phyloP scores from a whole-genome alignment of 1,140 invertebrate genomes.

The Hylaeus volcanicus region DNA sequence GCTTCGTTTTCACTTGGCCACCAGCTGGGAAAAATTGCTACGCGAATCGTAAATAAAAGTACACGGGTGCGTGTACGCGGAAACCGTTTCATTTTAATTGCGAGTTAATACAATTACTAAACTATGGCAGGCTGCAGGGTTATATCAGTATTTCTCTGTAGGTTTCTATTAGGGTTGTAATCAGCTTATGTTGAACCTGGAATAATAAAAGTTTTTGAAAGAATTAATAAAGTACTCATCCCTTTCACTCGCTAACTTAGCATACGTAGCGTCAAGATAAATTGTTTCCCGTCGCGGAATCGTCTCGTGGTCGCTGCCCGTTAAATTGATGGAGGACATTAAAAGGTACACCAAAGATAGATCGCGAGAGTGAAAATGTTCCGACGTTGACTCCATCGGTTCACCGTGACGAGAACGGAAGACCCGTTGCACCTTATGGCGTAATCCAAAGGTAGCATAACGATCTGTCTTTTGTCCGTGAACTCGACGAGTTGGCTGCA shows the following conservation, averaged over 20 bases:
- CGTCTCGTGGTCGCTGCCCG: background rate
- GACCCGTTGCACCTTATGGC: constrained; percentile 18
- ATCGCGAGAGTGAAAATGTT: background rate
- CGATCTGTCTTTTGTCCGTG: constrained; percentile 54
- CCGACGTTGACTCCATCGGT: background rate
- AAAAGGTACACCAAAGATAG: constrained; percentile 14
- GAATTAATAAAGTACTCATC: too few species aligned
- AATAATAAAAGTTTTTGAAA: too few species aligned
- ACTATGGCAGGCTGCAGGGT: too few species aligned
- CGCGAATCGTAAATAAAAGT: background rate
- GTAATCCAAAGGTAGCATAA: constrained; percentile 60
- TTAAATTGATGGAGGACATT: constrained; percentile 37
- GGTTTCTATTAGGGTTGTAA: too few species aligned
- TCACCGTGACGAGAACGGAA: background rate
- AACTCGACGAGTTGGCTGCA: constrained; percentile 38
- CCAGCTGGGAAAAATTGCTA: background rate
- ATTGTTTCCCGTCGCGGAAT: background rate
- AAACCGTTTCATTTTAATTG: too few species aligned
- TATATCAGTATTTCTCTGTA: too few species aligned
- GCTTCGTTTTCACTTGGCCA: background rate
- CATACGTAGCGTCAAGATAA: background rate
- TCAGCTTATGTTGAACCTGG: too few species aligned
- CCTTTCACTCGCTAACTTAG: background rate
- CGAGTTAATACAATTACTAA: too few species aligned
- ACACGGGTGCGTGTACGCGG: background rate